Percentiles rank a stretch among this genome's conserved stretches.
phyloP scores from a whole-genome alignment of 2,888 invertebrate genomes.

The Spodoptera exigua region DNA sequence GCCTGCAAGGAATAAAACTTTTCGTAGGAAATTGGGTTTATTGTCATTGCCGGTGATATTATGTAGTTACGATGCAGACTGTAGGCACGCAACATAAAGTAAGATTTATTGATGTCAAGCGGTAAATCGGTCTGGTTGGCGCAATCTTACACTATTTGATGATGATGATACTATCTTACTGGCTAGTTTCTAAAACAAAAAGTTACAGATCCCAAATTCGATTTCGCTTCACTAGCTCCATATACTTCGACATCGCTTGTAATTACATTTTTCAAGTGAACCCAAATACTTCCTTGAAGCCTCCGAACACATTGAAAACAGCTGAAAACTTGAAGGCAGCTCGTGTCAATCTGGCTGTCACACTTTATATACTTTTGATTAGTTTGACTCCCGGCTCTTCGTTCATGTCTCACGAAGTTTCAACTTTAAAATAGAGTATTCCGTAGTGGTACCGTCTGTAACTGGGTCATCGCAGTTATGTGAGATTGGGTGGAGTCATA shows the following conservation, averaged over 20 bases:
- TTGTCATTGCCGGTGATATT: no score
- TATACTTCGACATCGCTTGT: conserved; percentile 30
- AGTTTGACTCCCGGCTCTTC: conserved; percentile 34
- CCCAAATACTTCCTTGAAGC: conserved; percentile 39
- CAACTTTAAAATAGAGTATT: conserved; percentile 10
- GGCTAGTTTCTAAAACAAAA: no score
- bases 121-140: no score
- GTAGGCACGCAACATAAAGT: no score
- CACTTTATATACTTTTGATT: conserved; percentile 54
- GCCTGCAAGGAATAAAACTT: neutral
- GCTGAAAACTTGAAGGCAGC: conserved; percentile 40
- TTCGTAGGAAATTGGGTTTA: no score
- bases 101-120: no score
- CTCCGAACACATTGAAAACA: conserved; percentile 22
- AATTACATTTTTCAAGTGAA: conserved; percentile 50
- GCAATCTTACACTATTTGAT: no score
- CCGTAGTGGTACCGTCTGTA: neutral
- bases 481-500: no score
- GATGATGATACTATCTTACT: no score
- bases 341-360: conserved; percentile 52
- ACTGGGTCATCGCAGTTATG: neutral
- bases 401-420: conserved; percentile 18
- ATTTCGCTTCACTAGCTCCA: conserved; percentile 23
- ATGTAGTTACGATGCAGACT: no score
- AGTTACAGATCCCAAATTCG: no score